Evolutionary conservation across 2,113 vertebrate species (phyloP), one percentile per base, ranked within the genome.

Genomic region (Rissa tridactyla): DNA sequence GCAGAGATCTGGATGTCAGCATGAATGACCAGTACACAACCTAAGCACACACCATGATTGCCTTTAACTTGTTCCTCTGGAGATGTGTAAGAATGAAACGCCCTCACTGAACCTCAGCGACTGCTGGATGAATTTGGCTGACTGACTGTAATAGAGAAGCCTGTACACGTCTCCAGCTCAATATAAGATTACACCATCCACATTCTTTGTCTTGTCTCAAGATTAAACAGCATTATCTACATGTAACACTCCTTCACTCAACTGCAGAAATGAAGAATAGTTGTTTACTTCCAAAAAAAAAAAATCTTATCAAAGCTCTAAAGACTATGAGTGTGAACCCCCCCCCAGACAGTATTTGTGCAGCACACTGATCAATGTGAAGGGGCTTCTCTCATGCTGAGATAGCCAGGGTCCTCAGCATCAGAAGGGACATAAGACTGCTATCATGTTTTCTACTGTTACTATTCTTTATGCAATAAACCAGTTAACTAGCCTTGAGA

Each of bases 91-190:
- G 32, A 72, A 58, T 51, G 29, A 18, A n/a, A 13, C 5, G 26
- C 15, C 16, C 85, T 29, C 52, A 32, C 3, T 0, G 1, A 36
- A 44, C 21, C 42, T 49, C 5, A 0, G 14, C 23, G 62, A 69
- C 62, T 69, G 44, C 34, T 82, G 79, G 44, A 71, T 85, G 55
- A 93, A 85, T 30, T 34, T 8, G 6, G 47, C 49, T 52, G 69
- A 32, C 52, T 36, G 42, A 61, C 19, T 18, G 5, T 15, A 69
- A 57, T 6, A 38, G 44, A 90, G 66, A 88, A 79, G n/a, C 47
- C 44, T 30, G 55, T 71, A 69, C 51, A 8, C 1, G 10, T 70
- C 61, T 88, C 58, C 2, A 2, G 36, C 22, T 73, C 62, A 52
- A 22, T 7, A n/a, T 12, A 62, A 54, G 9, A 19, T 76, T 54